Evolutionary conservation across 1,140 invertebrate genomes (phyloP).

Genomic region (Drosophila miranda): DNA sequence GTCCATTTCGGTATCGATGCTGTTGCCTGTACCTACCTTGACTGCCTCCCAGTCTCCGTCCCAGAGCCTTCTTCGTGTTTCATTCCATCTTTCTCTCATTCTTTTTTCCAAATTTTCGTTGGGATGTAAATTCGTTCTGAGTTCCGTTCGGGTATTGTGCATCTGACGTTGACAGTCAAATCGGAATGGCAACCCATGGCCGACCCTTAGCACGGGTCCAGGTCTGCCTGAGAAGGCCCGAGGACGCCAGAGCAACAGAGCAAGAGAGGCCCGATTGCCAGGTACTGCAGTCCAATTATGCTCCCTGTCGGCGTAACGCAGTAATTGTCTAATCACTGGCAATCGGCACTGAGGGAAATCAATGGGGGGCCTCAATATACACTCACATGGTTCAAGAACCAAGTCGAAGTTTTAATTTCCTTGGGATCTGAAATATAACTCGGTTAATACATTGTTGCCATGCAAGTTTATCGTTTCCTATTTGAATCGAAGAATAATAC

Average conservation of each 20-base stretch:
- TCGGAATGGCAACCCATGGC: conserved; percentile 4
- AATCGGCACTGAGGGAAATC: conserved; percentile 4
- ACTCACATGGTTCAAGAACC: too few relatives aligned
- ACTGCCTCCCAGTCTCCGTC: too few relatives aligned
- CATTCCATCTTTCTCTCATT: neutral
- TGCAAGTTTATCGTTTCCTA: too few relatives aligned
- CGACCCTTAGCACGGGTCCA: neutral
- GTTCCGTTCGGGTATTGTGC: neutral
- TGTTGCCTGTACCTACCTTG: conserved; percentile 10
- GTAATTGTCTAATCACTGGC: conserved; percentile 59
- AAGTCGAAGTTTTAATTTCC: too few relatives aligned
- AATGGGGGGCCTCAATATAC: too few relatives aligned
- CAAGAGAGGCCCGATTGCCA: neutral
- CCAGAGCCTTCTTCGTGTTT: too few relatives aligned
- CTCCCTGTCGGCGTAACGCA: conserved; percentile 48
- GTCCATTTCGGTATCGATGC: conserved; percentile 34
- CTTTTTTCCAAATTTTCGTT: conserved; percentile 1
- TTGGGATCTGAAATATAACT: too few relatives aligned
- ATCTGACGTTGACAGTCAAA: conserved; percentile 33
- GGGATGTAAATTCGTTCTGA: conserved; percentile 1
- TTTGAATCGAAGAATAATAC: too few relatives aligned
- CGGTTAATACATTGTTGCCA: too few relatives aligned
- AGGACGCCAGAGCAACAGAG: neutral
- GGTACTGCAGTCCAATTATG: conserved; percentile 44
- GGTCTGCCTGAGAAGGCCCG: too few relatives aligned